A percentile compares a stretch with the other conserved stretches of the same genome.
phyloP scores from a whole-genome alignment of 2,888 invertebrate genomes.

The Noctua comes region DNA sequence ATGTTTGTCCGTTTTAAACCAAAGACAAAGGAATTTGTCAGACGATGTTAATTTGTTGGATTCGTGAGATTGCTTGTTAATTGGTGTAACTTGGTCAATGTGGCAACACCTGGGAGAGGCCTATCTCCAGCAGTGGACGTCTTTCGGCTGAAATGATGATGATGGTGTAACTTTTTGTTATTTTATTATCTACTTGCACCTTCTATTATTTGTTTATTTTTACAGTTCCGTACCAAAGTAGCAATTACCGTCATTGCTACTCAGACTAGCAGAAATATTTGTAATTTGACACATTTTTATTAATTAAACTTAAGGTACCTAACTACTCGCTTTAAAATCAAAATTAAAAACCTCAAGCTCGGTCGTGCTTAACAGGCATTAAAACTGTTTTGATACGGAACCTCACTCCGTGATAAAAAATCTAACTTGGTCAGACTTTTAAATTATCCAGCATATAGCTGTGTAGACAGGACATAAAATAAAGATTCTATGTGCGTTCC shows the following conservation, averaged over 20 bases:
- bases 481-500: not conserved
- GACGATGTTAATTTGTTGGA: not conserved
- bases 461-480: too few species aligned
- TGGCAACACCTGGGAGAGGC: too few species aligned
- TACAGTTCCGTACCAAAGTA: not conserved
- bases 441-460: not conserved
- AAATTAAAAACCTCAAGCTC: not conserved
- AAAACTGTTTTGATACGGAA: not conserved
- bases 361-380: not conserved
- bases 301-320: not conserved
- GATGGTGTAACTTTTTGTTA: not conserved
- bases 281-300: not conserved
- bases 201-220: not conserved
- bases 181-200: not conserved
- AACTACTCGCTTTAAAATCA: not conserved
- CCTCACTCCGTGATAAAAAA: too few species aligned
- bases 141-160: too few species aligned
- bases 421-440: not conserved
- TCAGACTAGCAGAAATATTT: not conserved
- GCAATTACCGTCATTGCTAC: not conserved
- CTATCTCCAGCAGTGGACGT: too few species aligned
- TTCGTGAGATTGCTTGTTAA: not conserved
- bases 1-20: not conserved
- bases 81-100: slow-evolving; percentile 4
- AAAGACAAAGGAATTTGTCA: slow-evolving; percentile 1